Evolutionary conservation across 2,797 vertebrate species (phyloP).

Genomic region (Cuculus canorus): DNA sequence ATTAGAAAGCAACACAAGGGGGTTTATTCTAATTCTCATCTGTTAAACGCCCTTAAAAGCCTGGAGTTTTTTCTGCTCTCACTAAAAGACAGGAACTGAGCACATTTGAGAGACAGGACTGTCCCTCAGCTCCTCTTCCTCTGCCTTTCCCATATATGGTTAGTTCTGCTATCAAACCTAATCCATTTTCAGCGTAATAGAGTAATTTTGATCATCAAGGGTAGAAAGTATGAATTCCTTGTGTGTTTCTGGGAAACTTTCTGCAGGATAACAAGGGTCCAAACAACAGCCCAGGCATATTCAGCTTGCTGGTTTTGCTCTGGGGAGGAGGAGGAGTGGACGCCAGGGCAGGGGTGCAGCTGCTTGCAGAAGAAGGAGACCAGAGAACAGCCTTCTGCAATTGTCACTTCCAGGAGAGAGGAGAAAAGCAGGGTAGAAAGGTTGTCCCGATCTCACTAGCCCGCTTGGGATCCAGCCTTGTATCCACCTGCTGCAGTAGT

Average conservation of each 20-base stretch:
- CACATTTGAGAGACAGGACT: background rate
- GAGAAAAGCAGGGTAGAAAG: background rate
- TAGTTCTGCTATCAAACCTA: background rate
- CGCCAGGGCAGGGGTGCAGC: background rate
- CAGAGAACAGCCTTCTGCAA: background rate
- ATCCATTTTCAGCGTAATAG: background rate
- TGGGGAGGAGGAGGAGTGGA: background rate
- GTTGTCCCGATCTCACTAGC: background rate
- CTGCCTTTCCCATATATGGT: background rate
- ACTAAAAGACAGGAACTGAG: conserved; percentile 32
- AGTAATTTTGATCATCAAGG: background rate
- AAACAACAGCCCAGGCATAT: background rate
- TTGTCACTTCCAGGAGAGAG: background rate
- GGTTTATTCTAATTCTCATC: conserved; percentile 5
- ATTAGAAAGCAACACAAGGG: background rate
- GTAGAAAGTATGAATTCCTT: background rate
- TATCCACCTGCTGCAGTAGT: background rate
- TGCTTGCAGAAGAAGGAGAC: background rate
- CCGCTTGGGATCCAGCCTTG: background rate
- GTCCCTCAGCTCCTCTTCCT: background rate
- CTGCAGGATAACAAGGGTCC: background rate
- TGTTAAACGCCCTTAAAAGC: conserved; percentile 43
- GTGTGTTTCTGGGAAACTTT: background rate
- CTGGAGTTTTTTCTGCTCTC: conserved; percentile 21
- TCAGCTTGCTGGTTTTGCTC: background rate